Evolutionary conservation across 1,140 invertebrate genomes (phyloP).

Genomic region (Tribolium madens): DNA sequence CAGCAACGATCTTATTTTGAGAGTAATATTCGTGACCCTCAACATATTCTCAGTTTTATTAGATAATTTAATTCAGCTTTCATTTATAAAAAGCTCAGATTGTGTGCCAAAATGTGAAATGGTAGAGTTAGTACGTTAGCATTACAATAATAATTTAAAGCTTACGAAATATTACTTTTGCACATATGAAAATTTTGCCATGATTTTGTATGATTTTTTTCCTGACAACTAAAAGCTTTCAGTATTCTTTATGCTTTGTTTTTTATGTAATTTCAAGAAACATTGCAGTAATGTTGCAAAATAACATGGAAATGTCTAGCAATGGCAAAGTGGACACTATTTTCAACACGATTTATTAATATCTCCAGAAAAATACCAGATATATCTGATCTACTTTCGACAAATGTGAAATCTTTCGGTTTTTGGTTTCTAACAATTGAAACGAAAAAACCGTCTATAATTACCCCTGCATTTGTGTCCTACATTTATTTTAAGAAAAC

Average conservation of each 20-base stretch:
- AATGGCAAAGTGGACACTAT: constrained; percentile 27
- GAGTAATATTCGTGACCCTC: not conserved
- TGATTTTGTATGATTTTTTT: not conserved
- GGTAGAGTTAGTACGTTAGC: constrained; percentile 14
- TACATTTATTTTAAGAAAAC: constrained; percentile 42
- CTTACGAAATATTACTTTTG: constrained; percentile 1
- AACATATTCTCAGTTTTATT: constrained; percentile 15
- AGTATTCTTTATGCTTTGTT: too few species aligned
- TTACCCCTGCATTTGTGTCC: constrained; percentile 34
- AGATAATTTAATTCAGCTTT: constrained; percentile 27
- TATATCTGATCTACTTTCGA: constrained; percentile 41
- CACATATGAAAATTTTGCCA: not conserved
- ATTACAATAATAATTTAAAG: constrained; percentile 10
- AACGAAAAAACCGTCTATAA: constrained; percentile 17
- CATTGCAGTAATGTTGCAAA: constrained; percentile 2
- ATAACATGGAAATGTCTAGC: constrained; percentile 19
- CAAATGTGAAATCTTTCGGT: constrained; percentile 30
- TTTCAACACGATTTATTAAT: constrained; percentile 45
- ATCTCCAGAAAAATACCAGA: constrained; percentile 40
- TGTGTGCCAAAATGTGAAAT: constrained; percentile 30
- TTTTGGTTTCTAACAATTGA: constrained; percentile 28
- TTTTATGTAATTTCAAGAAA: too few species aligned
- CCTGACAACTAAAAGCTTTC: too few species aligned
- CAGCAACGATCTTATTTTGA: not conserved
- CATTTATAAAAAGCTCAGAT: constrained; percentile 16